Conservation (phyloP, 2,888 invertebrate species). For the Drosophila atripex region DNA sequence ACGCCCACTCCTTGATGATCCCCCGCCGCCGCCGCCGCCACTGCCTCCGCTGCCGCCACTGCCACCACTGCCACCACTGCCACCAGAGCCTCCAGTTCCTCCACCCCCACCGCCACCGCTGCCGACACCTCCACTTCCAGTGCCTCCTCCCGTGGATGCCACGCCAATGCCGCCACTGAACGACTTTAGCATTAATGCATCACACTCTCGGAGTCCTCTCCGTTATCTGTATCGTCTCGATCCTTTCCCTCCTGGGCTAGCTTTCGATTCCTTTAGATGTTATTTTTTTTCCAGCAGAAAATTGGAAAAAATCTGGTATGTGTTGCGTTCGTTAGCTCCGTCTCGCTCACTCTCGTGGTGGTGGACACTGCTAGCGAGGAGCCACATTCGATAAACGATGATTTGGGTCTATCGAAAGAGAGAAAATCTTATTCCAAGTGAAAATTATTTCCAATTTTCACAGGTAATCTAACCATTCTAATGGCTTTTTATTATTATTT, state of each 20-base stretch:
- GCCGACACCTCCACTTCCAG: constrained; percentile 9
- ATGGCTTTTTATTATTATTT: too few relatives aligned
- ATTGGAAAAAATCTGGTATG: constrained; percentile 3
- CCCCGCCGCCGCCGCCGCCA: constrained; percentile 34
- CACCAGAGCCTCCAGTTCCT: constrained; percentile 47
- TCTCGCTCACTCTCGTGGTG: neutral
- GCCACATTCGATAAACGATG: neutral
- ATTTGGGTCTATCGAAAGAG: neutral
- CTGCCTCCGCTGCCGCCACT: too few relatives aligned
- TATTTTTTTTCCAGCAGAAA: neutral
- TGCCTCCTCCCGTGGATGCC: constrained; percentile 51
- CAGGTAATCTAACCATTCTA: too few relatives aligned
- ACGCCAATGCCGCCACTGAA: constrained; percentile 69
- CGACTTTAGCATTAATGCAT: constrained; percentile 84
- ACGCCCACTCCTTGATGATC: constrained; percentile 48
- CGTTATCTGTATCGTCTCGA: constrained; percentile 63
- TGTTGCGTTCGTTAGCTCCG: neutral
- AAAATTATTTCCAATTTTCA: too few relatives aligned
- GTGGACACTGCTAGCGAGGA: neutral
- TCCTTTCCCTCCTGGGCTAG: neutral
- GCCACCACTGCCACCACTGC: constrained; percentile 48
- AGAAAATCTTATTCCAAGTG: neutral
- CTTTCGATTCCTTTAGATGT: constrained; percentile 1
- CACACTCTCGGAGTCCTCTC: constrained; percentile 77
- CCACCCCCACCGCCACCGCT: constrained; percentile 44